Evolutionary conservation across 2,113 vertebrate genomes (phyloP).

Genomic region (Tupaia tana): DNA sequence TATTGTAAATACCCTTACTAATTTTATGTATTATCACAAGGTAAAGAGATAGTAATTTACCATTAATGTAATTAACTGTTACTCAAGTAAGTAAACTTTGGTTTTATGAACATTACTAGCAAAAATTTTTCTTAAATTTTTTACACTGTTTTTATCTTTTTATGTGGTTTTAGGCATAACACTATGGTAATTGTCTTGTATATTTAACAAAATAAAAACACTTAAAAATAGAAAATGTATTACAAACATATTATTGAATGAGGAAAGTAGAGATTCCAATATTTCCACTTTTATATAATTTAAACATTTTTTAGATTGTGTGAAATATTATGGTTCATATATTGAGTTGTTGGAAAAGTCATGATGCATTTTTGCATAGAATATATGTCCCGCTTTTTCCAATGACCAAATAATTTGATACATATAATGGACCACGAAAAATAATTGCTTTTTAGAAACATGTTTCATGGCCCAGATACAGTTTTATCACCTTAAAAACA

Average conservation of each 20-base stretch:
- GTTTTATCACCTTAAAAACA: slow-evolving; percentile 6
- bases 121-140: neutral
- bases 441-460: slow-evolving; percentile 25
- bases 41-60: neutral
- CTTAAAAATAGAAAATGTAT: slow-evolving; percentile 27
- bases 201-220: slow-evolving; percentile 41
- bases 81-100: neutral
- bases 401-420: neutral
- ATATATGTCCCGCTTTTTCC: too few species aligned
- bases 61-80: neutral
- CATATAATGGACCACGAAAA: neutral
- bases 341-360: too few species aligned
- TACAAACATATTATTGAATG: neutral
- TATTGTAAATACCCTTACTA: neutral
- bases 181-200: neutral
- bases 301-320: neutral
- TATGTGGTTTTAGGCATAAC: slow-evolving; percentile 25
- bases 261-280: slow-evolving; percentile 9
- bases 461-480: neutral
- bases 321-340: neutral
- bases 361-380: too few species aligned
- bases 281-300: slow-evolving; percentile 29
- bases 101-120: neutral
- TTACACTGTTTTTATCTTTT: neutral
- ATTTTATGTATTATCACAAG: neutral